phyloP scores from a whole-genome alignment of 1,140 invertebrate genomes.

The Drosophila insularis region DNA sequence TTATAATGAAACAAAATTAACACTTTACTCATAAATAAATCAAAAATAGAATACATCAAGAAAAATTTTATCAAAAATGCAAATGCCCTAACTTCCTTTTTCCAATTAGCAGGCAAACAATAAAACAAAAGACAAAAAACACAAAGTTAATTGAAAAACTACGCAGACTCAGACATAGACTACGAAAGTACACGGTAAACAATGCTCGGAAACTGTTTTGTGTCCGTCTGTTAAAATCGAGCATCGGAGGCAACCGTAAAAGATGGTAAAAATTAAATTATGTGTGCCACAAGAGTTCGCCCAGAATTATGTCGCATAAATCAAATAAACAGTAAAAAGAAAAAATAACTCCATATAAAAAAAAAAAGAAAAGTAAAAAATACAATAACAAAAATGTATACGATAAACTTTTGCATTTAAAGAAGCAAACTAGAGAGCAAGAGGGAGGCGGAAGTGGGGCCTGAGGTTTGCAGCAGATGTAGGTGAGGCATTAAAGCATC shows the following conservation, averaged over 20 bases:
- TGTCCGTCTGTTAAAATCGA: slow-evolving; percentile 7
- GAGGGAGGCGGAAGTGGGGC: background rate
- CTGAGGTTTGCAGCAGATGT: slow-evolving; percentile 6
- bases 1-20: slow-evolving; percentile 41
- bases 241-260: background rate
- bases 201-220: slow-evolving; percentile 27
- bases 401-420: slow-evolving; percentile 79
- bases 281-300: slow-evolving; percentile 78
- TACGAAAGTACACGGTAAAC: slow-evolving; percentile 26
- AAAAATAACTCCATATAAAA: too few species aligned
- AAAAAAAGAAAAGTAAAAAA: slow-evolving; percentile 24
- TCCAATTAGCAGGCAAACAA: slow-evolving; percentile 72
- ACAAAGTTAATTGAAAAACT: slow-evolving; percentile 66
- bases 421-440: slow-evolving; percentile 7
- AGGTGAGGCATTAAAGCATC: slow-evolving; percentile 59
- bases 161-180: background rate
- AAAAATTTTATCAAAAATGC: slow-evolving; percentile 40
- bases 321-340: slow-evolving; percentile 68
- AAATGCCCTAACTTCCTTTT: slow-evolving; percentile 37
- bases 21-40: slow-evolving; percentile 55
- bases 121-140: slow-evolving; percentile 30
- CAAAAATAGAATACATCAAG: slow-evolving; percentile 43
- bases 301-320: slow-evolving; percentile 79
- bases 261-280: slow-evolving; percentile 58
- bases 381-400: slow-evolving; percentile 74